phyloP scores from a whole-genome alignment of 2,888 invertebrate genomes.

The Synergus umbraculus region DNA sequence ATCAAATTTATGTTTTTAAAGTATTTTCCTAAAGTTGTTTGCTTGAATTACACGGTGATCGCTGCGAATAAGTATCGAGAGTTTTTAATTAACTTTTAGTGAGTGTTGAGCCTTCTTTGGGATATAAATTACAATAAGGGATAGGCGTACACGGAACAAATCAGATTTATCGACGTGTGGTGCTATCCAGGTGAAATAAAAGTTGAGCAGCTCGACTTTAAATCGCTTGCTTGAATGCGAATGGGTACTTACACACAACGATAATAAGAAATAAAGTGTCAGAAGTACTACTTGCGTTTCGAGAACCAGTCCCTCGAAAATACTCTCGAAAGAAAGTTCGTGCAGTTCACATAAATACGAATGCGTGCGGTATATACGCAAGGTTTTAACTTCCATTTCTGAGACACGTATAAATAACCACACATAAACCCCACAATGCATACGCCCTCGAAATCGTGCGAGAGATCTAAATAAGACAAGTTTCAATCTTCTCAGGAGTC shows the following conservation, averaged over 20 bases:
- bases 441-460: constrained; percentile 35
- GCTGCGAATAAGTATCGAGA: neutral
- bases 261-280: constrained; percentile 41
- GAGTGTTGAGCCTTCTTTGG: constrained; percentile 28
- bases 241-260: constrained; percentile 19
- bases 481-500: constrained; percentile 32
- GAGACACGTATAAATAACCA: constrained; percentile 28
- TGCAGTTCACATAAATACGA: constrained; percentile 15
- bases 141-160: constrained; percentile 32
- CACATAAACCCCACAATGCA: constrained; percentile 25
- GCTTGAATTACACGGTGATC: too few species aligned
- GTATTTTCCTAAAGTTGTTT: too few species aligned
- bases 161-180: constrained; percentile 27
- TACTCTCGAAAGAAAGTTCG: constrained; percentile 17
- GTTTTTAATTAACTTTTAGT: constrained; percentile 26
- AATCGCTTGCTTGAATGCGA: constrained; percentile 20
- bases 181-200: constrained; percentile 3
- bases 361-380: constrained; percentile 18
- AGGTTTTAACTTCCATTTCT: neutral
- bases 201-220: constrained; percentile 1
- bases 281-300: constrained; percentile 18
- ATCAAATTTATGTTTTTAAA: too few species aligned
- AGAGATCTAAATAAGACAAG: constrained; percentile 39
- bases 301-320: constrained; percentile 16
- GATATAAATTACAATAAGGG: constrained; percentile 30